phyloP scores from a whole-genome alignment of 2,797 vertebrate species.

The Steatocranus sp. region DNA sequence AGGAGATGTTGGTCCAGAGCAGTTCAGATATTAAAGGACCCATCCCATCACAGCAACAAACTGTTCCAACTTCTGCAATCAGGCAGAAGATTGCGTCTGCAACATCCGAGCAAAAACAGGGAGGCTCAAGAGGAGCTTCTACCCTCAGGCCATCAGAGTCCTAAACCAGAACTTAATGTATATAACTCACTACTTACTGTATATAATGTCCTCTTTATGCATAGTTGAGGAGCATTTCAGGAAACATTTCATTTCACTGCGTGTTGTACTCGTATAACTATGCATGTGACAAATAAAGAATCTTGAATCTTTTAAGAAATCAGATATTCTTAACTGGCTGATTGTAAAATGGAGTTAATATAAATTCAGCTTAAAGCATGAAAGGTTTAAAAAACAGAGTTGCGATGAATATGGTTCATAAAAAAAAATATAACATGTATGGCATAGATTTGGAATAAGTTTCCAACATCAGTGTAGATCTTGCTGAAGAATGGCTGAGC shows the following conservation, averaged over 20 bases:
- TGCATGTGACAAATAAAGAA: background rate
- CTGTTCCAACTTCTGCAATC: background rate
- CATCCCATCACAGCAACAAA: background rate
- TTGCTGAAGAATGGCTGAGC: background rate
- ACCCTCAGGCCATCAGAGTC: background rate
- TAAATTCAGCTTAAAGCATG: background rate
- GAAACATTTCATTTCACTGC: background rate
- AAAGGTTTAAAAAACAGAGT: background rate
- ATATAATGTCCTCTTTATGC: background rate
- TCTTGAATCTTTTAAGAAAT: background rate
- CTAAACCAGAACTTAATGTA: background rate
- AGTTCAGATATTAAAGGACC: background rate
- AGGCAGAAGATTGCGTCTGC: background rate
- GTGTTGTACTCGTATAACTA: background rate
- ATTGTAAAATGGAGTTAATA: background rate
- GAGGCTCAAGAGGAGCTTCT: background rate
- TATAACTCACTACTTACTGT: background rate
- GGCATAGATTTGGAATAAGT: background rate
- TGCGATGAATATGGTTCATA: background rate
- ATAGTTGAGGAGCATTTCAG: accelerated
- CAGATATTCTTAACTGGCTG: background rate
- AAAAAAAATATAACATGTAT: background rate
- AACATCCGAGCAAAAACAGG: background rate
- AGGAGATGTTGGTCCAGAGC: background rate
- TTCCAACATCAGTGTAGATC: background rate